Base-by-base conservation (phyloP, 2,113 vertebrate species). In the Electrona antarctica region DNA sequence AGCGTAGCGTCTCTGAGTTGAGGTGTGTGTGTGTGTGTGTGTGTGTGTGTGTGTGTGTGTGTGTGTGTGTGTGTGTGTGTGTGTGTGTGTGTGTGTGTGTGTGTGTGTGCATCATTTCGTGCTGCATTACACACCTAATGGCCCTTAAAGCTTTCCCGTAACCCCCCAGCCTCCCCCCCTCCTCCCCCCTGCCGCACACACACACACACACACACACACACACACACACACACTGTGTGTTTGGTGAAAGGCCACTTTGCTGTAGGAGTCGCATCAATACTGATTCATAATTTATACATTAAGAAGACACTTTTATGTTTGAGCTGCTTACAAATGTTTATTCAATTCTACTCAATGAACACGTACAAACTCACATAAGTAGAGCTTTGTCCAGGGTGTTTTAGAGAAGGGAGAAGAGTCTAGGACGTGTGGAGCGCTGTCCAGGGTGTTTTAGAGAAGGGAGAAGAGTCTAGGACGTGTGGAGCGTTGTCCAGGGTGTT, bases 121-220 rank as follows among this genome's bases (percentile, higher is more conserved):
- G 21, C 21, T 21, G 21, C 71, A 76, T 73, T 73, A 8, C 51
- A 71, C 79, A 64, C 4, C 5, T 64, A 74, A 76, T 65, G 69
- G 58, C 47, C 10, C 41, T 28, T 41, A 14, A 45, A 28, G 62
- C 29, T 59, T 13, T 57, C 15, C n/a, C 8, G 12, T 57, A 13
- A n/a, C 8, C n/a, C 55, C 55, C 7, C n/a, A n/a, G n/a, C n/a
- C n/a, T n/a, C 15, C 12, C n/a, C 12, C n/a, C 15, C 15, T 56
- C 54, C 54, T 56, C 55, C n/a, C 12, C 14, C 11, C n/a, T n/a
- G n/a, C n/a, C 21, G n/a, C 3, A 4, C 55, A 14, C 55, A n/a
- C 49, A 50, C 13, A n/a, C 54, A 56, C 9, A 6, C 54, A 10
- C 7, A 56, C 54, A 56, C 54, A 50, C 10, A 50, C 49, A 57